These are phyloP conservation scores for Setophaga coronata DNA, from an alignment of 2,113 vertebrate genomes.

Conservation along the genomic window DNA sequence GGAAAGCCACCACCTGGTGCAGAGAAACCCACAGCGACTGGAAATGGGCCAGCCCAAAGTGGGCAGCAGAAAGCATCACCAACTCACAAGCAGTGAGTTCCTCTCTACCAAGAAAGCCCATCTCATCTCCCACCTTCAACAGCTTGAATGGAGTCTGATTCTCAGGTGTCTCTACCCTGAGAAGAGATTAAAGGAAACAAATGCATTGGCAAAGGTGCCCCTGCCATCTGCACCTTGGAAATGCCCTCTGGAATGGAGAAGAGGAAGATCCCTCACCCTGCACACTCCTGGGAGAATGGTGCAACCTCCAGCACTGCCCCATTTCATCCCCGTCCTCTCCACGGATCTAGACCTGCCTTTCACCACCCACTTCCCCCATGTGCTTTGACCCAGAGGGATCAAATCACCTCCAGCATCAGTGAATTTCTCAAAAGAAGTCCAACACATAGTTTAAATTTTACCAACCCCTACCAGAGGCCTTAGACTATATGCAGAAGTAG, in stretches of 20 bases:
- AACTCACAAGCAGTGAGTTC: background rate
- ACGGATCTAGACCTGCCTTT: constrained; percentile 19
- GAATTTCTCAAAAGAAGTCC: background rate
- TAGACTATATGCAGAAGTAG: background rate
- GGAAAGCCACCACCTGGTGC: background rate
- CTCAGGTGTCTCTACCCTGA: background rate
- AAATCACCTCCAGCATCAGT: background rate
- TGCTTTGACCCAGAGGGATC: background rate
- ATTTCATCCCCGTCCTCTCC: background rate
- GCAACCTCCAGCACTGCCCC: background rate
- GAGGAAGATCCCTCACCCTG: background rate
- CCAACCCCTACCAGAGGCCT: background rate
- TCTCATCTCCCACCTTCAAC: background rate
- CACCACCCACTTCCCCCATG: background rate
- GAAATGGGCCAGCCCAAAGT: background rate
- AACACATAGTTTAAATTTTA: background rate
- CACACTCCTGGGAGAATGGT: background rate
- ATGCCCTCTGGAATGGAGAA: constrained; percentile 10
- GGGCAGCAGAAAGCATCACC: accelerated
- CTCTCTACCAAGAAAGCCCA: background rate
- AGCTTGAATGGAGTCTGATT: background rate
- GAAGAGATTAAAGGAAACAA: background rate
- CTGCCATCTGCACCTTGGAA: background rate
- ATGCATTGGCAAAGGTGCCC: background rate
- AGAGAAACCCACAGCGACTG: background rate